Evolutionary conservation across 37 sponge, comb jelly and placozoan genomes (phyloP), one percentile per base, ranked within the genome.

Genomic region (Tethya wilhelma): DNA sequence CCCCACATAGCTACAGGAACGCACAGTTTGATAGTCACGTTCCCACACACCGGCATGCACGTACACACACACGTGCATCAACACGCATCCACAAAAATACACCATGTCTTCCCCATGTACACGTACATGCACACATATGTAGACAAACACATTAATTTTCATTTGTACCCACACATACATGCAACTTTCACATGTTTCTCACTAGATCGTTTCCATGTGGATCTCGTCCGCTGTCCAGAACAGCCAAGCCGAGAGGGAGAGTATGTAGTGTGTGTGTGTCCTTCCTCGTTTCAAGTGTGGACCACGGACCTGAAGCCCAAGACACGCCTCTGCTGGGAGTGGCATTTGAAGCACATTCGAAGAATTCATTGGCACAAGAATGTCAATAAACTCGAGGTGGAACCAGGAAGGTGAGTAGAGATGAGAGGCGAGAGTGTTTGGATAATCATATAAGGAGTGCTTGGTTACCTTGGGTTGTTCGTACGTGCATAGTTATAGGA

Each of bases 381-480:
- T 34, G 76, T 82, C 33, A 64, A 76, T 46, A 81, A 88, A 44
- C 77, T 88, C 40, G 88, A 88, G 36, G 72, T 88, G 44, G 88
- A 88, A 62, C 80, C 72, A 44, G 88, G 92, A 26, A 86, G 87
- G 84, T 87, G 39, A 11, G 75, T 38, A 9, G 17, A 28, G 30
- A 17, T 11, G 11, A 49, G 55, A 49, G 55, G 11, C 17, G 55
- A 49, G 55, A 49, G 55, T 20, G 55, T 11, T 49, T 49, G 17
- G 55, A 17, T 11, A 20, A 49, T 49, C 11, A 49, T n/a, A n/a
- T n/a, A n/a, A n/a, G n/a, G n/a, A n/a, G n/a, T n/a, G n/a, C n/a
- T n/a, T n/a, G n/a, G n/a, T n/a, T n/a, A n/a, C n/a, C n/a, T n/a
- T n/a, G n/a, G n/a, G n/a, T n/a, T n/a, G n/a, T n/a, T n/a, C n/a